A percentile compares a stretch with the other conserved stretches of the same genome.
phyloP scores from a whole-genome alignment of 2,797 vertebrate genomes.

The Argyrosomus regius region DNA sequence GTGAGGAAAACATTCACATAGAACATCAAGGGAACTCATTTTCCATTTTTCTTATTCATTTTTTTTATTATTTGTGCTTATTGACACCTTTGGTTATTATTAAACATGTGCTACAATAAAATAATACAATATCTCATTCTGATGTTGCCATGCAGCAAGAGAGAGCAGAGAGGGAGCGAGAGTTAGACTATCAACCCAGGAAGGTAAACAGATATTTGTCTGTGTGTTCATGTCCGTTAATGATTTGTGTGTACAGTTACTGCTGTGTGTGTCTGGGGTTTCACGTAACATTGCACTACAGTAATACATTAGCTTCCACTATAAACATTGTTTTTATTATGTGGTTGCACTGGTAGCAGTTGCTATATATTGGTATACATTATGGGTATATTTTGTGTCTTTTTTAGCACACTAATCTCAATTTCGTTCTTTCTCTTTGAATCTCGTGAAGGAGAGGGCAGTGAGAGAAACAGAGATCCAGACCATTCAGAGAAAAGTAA shows the following conservation, averaged over 20 bases:
- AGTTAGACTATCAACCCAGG: conserved; percentile 81
- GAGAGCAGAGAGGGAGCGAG: conserved; percentile 81
- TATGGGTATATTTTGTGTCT: background rate
- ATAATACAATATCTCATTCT: conserved; percentile 58
- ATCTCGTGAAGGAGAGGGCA: conserved; percentile 71
- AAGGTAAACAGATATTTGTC: conserved; percentile 76
- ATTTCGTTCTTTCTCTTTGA: conserved; percentile 22
- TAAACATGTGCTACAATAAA: conserved; percentile 31
- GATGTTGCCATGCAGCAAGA: conserved; percentile 81
- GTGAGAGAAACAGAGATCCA: conserved; percentile 81
- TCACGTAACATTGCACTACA: background rate
- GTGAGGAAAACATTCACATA: background rate
- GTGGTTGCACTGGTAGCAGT: background rate
- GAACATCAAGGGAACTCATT: background rate
- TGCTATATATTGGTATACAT: background rate
- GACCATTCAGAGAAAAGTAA: conserved; percentile 82
- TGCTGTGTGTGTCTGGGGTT: conserved; percentile 8
- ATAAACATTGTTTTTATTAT: background rate
- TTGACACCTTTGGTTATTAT: conserved; percentile 4
- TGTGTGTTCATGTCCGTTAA: conserved; percentile 33
- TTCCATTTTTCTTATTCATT: background rate
- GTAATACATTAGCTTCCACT: background rate
- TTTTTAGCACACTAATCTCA: background rate
- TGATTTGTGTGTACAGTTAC: conserved; percentile 21
- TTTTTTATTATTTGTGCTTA: background rate